Evolutionary conservation across 2,888 invertebrate species (phyloP), one percentile per base, ranked within the genome.

Genomic region (Lypha dubia): DNA sequence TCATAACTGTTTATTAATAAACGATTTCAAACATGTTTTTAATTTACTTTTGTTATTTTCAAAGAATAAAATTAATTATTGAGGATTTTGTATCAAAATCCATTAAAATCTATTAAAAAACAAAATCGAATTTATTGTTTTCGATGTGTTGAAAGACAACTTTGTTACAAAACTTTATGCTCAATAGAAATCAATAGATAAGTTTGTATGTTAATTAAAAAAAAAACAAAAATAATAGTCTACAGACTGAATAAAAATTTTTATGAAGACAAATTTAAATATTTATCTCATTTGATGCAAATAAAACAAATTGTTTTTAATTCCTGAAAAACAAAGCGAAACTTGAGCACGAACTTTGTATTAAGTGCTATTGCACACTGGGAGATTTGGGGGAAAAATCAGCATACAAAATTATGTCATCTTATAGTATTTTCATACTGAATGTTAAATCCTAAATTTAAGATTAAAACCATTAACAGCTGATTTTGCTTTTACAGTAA

Each of bases 1-100:
- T 53, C 11, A 53, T 56, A 56, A 56, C 56, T n/a, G 56, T 56
- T 56, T 53, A 11, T 53, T 53, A 53, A 22, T 6, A 56, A n/a
- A 56, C 8, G n/a, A 28, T 56, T 56, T 53, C 2, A 15, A 53
- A 53, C n/a, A 24, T 24, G 24, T 22, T 22, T 53, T 53, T 13
- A 53, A 53, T 13, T 53, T 28, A n/a, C 8, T n/a, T 56, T 28
- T 53, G 24, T n/a, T 53, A 15, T 7, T 20, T 28, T 15, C 13
- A 53, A 28, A 28, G 53, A n/a, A 7, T 53, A 28, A n/a, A 53
- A 7, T 53, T 53, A 28, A 53, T 53, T 28, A 53, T 11, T 22
- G 28, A 28, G 3, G n/a, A 15, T 56, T 53, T 28, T 28, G 28
- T 28, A n/a, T 56, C 56, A 5, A 56, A 56, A n/a, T 6, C 15